Evolutionary conservation across 1,140 invertebrate species (phyloP), one percentile per base, ranked within the genome.

Genomic region (Aphelenchoides fujianensis): DNA sequence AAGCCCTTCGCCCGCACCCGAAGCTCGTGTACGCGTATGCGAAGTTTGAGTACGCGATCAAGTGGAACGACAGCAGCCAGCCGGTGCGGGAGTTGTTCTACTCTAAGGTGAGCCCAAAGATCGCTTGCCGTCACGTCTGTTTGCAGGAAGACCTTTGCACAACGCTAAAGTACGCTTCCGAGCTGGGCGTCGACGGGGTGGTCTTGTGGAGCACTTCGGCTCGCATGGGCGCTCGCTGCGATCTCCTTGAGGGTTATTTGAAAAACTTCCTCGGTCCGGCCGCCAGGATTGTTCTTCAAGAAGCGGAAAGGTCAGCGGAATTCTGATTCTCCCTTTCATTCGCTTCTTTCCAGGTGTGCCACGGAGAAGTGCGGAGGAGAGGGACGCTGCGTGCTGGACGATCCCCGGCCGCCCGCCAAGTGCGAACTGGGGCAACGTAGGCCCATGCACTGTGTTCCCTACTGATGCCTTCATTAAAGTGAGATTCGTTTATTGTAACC

Each of bases 31-130:
- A 79, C 52, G 32, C 67, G 36, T 76, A 62, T 53, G 74, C 55
- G 36, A 76, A 76, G 36, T 61, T 79, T 36, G 74, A 76, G 68
- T 78, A 74, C 30, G 77, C 64, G 30, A 37, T 62, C 32, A 68
- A 75, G 27, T 28, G 30, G 16, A 16, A 27, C 12, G 79, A 74
- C 28, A 3, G 57, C 12, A 59, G n/a, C 12, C 30, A 73, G 35
- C 32, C 34, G 5, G 71, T 74, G 31, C 59, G 79, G 31, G 53
- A 61, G n/a, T n/a, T 19, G 28, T 61, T 19, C 3, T 61, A 61
- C 3, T 30, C n/a, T n/a, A 61, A 61, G 28, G 57, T 61, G n/a
- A 61, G 16, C 1, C 2, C 30, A 3, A 48, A 48, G 23, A 12
- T 48, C 12, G 23, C 12, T 23, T 12, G 12, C 12, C 41, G 23